Base-by-base conservation (phyloP, 2,113 vertebrate species). In the Salvelinus namaycush region DNA sequence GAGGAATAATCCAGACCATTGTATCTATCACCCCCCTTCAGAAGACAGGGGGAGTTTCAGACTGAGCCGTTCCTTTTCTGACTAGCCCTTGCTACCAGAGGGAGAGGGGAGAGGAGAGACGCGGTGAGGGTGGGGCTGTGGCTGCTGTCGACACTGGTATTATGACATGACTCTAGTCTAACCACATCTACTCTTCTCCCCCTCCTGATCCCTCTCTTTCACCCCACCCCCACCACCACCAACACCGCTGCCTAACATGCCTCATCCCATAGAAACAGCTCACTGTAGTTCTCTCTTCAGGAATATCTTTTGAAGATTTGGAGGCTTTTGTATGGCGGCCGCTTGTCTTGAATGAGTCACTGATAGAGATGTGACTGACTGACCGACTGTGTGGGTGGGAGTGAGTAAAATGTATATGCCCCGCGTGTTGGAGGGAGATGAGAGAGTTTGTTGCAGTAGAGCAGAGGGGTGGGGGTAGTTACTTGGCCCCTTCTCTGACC, bases 281-380 rank as follows among this genome's bases (percentile, higher is more conserved):
- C 18, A 9, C 31, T 14, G 31, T 27, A 44, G 29, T 9, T 22
- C 67, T 69, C 20, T 44, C 31, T 44, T 69, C 18, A 20, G 29
- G 67, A 18, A 18, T 22, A 5, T 11, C 4, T 16, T 48, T 48
- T 70, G 8, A 70, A 9, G 39, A 49, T 16, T 68, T 49, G 11
- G 18, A 49, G 68, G 22, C 68, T 49, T 70, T 49, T 49, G 83
- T 77, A 48, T 75, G 79, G 84, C 80, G 18, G 67, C 24, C 64
- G 67, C 16, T 75, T 78, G 82, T 81, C 87, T 59, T 81, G 70
- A 27, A 72, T 34, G 67, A 85, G 85, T 86, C 81, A 68, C 62
- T 81, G 76, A 90, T 88, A 82, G 87, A 89, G 83, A 81, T 78
- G 81, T 84, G 84, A 82, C 77, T 68, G 80, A 13, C n/a, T 68